Base-by-base conservation (phyloP, 1,140 invertebrate genomes). In the Gerris buenoi region DNA sequence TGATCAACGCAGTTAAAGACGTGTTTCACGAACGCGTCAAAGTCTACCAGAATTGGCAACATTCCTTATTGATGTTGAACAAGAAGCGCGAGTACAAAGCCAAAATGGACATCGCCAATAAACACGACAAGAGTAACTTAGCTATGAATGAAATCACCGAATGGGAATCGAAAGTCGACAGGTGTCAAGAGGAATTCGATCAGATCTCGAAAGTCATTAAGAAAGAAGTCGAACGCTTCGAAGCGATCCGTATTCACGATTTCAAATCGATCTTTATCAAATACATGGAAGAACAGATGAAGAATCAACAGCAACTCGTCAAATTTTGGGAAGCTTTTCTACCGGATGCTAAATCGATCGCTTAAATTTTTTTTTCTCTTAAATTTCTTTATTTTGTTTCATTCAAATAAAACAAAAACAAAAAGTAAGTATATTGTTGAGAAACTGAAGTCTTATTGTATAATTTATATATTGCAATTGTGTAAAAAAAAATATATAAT, bases 1-100 rank as follows among this genome's bases (percentile, higher is more conserved):
- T 99, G 1, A 88, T 98, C 74, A 90, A 88, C 1, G 88, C 94
- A 67, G 92, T 98, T 29, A 95, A 97, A 79, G 94, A 96, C 75
- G 93, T 95, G n/a, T 97, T 99, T 74, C 93, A 97, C 75, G 95
- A 98, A 78, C 83, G 97, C 72, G 94, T 98, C 0, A 98, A 99
- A 81, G 87, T 91, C 0, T 99, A 96, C 78, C 95, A 98, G 80
- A 91, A 90, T 72, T 98, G 96, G 93, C 95, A 98, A 77, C 93
- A 95, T 75, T 91, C 95, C 59, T 93, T 97, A 79, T 86, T 92
- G 78, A 94, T 90, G 77, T 77, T 99, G 27, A 93, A 88, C 18
- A 96, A 96, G 75, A 95, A 98, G 75, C 83, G 96, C 61, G 96
- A 99, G 77, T 85, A 86, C 68, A 98, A 97, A 77, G 90, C 89